Conservation (phyloP, 1,140 invertebrate species). For the Stegodyphus mimosarum region DNA sequence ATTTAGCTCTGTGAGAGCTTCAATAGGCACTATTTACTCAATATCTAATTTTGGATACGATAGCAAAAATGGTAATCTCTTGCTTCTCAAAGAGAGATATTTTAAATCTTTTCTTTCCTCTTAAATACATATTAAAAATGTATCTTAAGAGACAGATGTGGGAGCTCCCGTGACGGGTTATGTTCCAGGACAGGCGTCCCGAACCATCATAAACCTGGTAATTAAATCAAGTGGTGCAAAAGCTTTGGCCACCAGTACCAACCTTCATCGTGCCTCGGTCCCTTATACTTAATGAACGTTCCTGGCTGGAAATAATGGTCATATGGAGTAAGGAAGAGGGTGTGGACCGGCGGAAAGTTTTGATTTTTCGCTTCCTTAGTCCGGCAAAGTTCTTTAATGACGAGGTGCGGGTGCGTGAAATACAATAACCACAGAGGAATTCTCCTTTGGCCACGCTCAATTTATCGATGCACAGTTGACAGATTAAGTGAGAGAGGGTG, state of each 20-base stretch:
- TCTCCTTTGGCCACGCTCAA: slow-evolving; percentile 31
- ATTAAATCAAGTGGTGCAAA: slow-evolving; percentile 33
- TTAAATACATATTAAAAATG: neutral
- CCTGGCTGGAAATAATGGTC: slow-evolving; percentile 39
- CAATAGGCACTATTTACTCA: neutral
- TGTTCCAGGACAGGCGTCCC: neutral
- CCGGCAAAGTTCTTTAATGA: slow-evolving; percentile 49
- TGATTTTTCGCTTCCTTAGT: slow-evolving; percentile 40
- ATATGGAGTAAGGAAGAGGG: neutral
- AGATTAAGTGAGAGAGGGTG: slow-evolving; percentile 29
- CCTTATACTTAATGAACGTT: slow-evolving; percentile 38
- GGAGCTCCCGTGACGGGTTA: neutral
- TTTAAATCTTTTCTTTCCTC: neutral
- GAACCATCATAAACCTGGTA: slow-evolving; percentile 37
- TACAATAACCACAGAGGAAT: slow-evolving; percentile 58
- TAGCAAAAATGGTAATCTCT: neutral
- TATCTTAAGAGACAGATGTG: neutral
- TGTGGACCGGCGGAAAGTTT: slow-evolving; percentile 12
- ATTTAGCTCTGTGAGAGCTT: neutral
- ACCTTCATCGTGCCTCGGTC: neutral
- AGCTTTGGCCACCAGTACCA: neutral
- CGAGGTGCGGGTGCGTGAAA: slow-evolving; percentile 39
- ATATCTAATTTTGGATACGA: neutral
- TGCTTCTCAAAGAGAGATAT: neutral
- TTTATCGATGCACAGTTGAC: slow-evolving; percentile 49